phyloP scores from a whole-genome alignment of 2,888 invertebrate species.

The Gasteruption jaculator region DNA sequence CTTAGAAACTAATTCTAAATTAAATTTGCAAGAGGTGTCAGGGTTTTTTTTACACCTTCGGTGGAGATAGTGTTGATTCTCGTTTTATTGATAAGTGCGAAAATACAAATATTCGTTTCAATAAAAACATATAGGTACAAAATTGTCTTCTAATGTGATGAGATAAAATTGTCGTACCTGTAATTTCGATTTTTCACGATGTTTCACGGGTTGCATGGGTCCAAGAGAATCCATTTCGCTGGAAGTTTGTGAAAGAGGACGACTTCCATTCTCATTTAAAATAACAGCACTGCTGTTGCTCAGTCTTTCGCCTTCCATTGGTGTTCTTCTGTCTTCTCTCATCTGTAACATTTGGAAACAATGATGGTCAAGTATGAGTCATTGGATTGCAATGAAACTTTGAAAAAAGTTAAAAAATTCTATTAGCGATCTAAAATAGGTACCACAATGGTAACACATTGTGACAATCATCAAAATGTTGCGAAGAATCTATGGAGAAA shows the following conservation, averaged over 20 bases:
- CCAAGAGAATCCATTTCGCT: constrained; percentile 59
- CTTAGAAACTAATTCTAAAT: constrained; percentile 1
- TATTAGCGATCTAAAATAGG: too few species aligned
- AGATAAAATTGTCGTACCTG: constrained; percentile 34
- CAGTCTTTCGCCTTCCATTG: constrained; percentile 57
- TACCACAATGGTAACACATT: too few species aligned
- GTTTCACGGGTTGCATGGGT: constrained; percentile 44
- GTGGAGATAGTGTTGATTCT: too few species aligned
- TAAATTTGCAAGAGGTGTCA: not conserved
- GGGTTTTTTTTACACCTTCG: too few species aligned
- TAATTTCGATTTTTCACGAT: constrained; percentile 47
- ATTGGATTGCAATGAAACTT: too few species aligned
- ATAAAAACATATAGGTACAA: not conserved
- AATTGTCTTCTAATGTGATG: not conserved
- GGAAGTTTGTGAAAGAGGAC: constrained; percentile 65
- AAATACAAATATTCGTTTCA: too few species aligned
- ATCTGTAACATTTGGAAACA: constrained; percentile 30
- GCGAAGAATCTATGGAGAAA: too few species aligned
- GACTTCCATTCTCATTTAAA: constrained; percentile 52
- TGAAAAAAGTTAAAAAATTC: too few species aligned
- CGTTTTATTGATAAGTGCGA: too few species aligned
- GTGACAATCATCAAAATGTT: too few species aligned
- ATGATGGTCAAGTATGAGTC: constrained; percentile 11
- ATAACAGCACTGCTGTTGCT: constrained; percentile 41
- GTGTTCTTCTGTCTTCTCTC: constrained; percentile 44